Conservation (phyloP, 1,140 invertebrate genomes). For the Dinoponera quadriceps region DNA sequence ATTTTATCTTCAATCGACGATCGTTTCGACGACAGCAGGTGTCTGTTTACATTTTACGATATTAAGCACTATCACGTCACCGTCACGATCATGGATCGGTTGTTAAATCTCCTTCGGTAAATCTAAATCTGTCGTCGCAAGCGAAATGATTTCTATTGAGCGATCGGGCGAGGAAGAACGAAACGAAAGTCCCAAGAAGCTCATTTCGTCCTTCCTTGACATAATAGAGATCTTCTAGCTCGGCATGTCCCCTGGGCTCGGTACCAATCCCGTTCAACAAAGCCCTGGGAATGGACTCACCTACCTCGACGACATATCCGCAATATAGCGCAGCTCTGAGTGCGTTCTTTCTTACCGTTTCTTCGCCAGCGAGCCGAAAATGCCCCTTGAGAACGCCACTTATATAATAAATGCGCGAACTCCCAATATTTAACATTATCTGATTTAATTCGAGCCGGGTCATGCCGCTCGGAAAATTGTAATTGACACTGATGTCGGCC, state of each 20-base stretch:
- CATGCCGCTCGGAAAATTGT: conserved; percentile 13
- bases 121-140: conserved; percentile 17
- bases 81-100: background rate
- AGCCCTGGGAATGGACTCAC: conserved; percentile 74
- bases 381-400: conserved; percentile 43
- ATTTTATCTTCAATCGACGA: too few species aligned
- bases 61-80: background rate
- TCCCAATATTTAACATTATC: conserved; percentile 38
- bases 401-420: conserved; percentile 42
- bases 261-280: conserved; percentile 77
- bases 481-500: background rate
- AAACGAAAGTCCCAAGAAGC: conserved; percentile 75
- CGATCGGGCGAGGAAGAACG: conserved; percentile 64
- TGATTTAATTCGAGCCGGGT: conserved; percentile 21
- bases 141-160: conserved; percentile 67
- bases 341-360: conserved; percentile 60
- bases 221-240: conserved; percentile 77
- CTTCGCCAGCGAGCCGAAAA: conserved; percentile 56
- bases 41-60: background rate
- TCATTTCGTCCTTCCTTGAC: conserved; percentile 74
- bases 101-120: conserved; percentile 17
- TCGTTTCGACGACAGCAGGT: too few species aligned
- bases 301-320: conserved; percentile 70
- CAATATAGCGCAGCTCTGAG: conserved; percentile 40
- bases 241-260: conserved; percentile 72